Conservation (phyloP, 2,888 invertebrate genomes). For the Idaea aversata region DNA sequence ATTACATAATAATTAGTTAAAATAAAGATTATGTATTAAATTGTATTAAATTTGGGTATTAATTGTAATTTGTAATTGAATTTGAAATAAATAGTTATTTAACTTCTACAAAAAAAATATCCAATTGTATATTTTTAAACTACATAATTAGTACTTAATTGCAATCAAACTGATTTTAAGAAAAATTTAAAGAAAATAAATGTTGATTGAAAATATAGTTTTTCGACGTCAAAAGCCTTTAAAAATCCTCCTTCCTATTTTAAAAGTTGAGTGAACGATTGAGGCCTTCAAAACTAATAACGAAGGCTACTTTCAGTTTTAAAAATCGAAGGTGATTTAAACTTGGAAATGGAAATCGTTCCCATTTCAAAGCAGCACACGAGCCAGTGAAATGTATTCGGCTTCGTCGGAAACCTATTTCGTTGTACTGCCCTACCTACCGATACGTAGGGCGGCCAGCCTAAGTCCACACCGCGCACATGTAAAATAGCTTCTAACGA, state of each 20-base stretch:
- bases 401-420: slow-evolving; percentile 73
- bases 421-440: slow-evolving; percentile 68
- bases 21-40: too few relatives aligned
- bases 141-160: too few relatives aligned
- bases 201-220: too few relatives aligned
- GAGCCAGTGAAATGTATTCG: slow-evolving; percentile 70
- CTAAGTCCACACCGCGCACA: slow-evolving; percentile 69
- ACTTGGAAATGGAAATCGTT: slow-evolving; percentile 54
- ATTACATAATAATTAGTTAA: too few relatives aligned
- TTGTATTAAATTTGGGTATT: too few relatives aligned
- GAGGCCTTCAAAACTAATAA: not conserved
- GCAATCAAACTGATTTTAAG: too few relatives aligned
- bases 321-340: slow-evolving; percentile 54
- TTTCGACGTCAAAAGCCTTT: not conserved
- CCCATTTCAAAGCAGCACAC: slow-evolving; percentile 60
- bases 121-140: too few relatives aligned
- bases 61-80: too few relatives aligned
- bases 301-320: not conserved
- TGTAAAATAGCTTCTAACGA: slow-evolving; percentile 71
- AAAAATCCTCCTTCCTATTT: not conserved
- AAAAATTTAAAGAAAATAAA: too few relatives aligned
- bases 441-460: slow-evolving; percentile 72
- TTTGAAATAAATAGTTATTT: too few relatives aligned
- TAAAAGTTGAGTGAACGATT: not conserved
- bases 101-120: too few relatives aligned